phyloP scores from a whole-genome alignment of 2,113 vertebrate genomes.

The Falcunculus frontatus region DNA sequence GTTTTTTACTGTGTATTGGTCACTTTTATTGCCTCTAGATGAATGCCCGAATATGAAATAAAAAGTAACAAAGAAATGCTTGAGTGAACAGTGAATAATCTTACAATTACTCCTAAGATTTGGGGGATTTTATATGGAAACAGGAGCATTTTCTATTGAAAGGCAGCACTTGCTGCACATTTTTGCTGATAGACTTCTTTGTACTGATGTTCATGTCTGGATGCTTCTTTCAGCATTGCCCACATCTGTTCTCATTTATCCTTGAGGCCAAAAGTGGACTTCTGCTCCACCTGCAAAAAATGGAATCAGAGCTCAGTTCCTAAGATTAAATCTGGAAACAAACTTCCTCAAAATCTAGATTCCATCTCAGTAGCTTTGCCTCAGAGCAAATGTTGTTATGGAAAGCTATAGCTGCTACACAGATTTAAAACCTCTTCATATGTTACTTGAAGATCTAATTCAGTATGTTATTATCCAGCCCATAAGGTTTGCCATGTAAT shows the following conservation, averaged over 20 bases:
- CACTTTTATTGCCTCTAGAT: background rate
- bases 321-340: background rate
- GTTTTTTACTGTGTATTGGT: background rate
- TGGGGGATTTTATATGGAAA: background rate
- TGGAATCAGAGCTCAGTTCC: background rate
- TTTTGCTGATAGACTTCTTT: background rate
- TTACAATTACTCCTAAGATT: background rate
- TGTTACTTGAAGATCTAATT: background rate
- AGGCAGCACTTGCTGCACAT: background rate
- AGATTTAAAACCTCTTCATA: background rate
- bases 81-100: background rate
- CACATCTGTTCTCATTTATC: background rate
- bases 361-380: background rate
- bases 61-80: background rate
- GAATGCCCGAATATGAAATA: background rate
- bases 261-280: background rate
- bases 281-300: background rate
- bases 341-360: background rate
- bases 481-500: background rate
- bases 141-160: background rate
- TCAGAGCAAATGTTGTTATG: background rate
- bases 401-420: background rate
- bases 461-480: background rate
- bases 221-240: background rate
- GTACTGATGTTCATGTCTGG: background rate